Base-by-base conservation (phyloP, 2,113 vertebrate species). In the Brevimyrus niger region DNA sequence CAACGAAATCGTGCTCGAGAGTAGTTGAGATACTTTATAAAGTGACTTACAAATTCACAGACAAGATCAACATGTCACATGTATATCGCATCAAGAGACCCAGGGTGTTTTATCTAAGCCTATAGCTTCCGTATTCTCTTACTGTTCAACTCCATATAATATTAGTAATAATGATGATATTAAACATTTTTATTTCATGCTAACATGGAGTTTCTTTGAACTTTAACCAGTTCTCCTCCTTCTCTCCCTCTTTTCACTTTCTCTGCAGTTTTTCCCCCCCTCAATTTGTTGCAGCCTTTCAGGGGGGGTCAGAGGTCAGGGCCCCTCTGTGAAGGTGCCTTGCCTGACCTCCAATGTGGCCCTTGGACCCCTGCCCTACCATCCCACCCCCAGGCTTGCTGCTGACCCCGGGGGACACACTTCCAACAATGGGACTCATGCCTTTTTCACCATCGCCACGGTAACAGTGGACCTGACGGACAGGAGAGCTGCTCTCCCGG, bases 341-440 rank as follows among this genome's bases (percentile, higher is more conserved):
- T 94, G 94, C 94, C 21, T 44, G 0, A 19, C 94, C 94, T 94
- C 94, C 92, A 92, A 91, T 93, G 92, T 93, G 93, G 93, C 92
- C 91, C 76, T 76, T 2, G 19, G 17, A 15, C 87, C 69, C 48
- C 48, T 15, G 13, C 44, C 27, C 38, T n/a, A 21, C 61, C 61
- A 11, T 69, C 61, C 23, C 17, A 38, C 55, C 35, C 93, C 94
- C 94, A 95, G 92, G 96, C 95, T 95, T 96, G 95, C 93, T 92
- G 96, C 94, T 94, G 96, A 96, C 96, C 95, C 93, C 93, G 91
- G 96, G 97, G 96, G 96, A 96, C 95, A 95, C 94, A 86, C 92
- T 94, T 84, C 94, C 95, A 96, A 97, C 96, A 97, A 97, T 97
- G 94, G 96, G 97, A 96, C 97, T 96, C 96, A 96, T 97, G 97